Conservation (phyloP, 2,888 invertebrate species). For the Mycalesis mineus region DNA sequence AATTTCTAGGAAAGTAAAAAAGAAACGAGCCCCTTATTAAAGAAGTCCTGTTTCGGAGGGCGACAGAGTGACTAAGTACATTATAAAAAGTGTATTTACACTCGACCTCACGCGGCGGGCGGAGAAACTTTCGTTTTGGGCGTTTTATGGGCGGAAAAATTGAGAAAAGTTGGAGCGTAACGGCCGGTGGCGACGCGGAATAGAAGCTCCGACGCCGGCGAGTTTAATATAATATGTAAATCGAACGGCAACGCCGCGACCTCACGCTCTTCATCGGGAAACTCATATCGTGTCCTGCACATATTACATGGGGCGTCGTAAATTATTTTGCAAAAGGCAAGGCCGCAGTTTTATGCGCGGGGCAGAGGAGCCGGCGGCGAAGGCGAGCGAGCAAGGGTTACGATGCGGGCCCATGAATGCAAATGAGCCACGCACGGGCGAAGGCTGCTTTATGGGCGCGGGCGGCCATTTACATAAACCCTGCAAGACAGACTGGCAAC, state of each 20-base stretch:
- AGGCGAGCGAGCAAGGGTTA: slow-evolving; percentile 71
- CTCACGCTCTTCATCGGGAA: slow-evolving; percentile 61
- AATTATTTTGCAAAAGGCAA: slow-evolving; percentile 72
- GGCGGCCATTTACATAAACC: slow-evolving; percentile 69
- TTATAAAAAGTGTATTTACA: slow-evolving; percentile 77
- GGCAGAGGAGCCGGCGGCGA: slow-evolving; percentile 58
- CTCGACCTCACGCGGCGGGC: slow-evolving; percentile 71
- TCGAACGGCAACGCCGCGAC: slow-evolving; percentile 69
- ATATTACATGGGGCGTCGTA: slow-evolving; percentile 73
- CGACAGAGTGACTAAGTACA: slow-evolving; percentile 71
- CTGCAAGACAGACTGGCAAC: slow-evolving; percentile 53
- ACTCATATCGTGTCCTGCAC: slow-evolving; percentile 69
- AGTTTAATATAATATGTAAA: slow-evolving; percentile 79
- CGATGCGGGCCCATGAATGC: slow-evolving; percentile 77
- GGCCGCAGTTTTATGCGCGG: slow-evolving; percentile 65
- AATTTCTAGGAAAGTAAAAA: slow-evolving; percentile 28
- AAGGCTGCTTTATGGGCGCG: slow-evolving; percentile 65
- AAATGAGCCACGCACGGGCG: slow-evolving; percentile 69
- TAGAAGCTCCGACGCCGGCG: slow-evolving; percentile 56
- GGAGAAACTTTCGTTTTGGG: slow-evolving; percentile 71
- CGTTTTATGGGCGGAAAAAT: slow-evolving; percentile 77
- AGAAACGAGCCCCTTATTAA: slow-evolving; percentile 52
- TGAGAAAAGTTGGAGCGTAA: slow-evolving; percentile 77
- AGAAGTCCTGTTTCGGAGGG: slow-evolving; percentile 55
- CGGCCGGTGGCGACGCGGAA: slow-evolving; percentile 70